Base-by-base conservation (phyloP, 2,888 invertebrate genomes). In the Caenorhabditis macrosperma region DNA sequence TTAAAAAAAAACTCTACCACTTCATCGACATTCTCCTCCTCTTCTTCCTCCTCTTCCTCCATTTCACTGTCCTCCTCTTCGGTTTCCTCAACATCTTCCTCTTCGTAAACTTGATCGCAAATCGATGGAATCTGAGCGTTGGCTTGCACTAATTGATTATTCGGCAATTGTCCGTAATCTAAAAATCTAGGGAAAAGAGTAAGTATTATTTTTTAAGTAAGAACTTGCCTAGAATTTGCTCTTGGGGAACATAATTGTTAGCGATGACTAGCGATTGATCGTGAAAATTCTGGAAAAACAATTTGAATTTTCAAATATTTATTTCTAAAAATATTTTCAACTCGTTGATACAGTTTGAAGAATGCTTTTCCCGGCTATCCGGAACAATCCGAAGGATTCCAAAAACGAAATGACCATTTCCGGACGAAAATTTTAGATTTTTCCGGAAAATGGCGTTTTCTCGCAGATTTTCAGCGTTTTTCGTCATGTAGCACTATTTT, bases 1-100 rank as follows among this genome's bases (percentile, higher is more conserved):
- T n/a, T n/a, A n/a, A n/a, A n/a, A n/a, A n/a, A n/a, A 30, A n/a
- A 60, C 24, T 54, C 54, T 54, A 20, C 59, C 61, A 1, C 44
- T 7, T 24, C 60, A 6, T 44, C 64, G 0, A 55, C 55, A 1
- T 48, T 50, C 6, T 57, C 48, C 15, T 38, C 55, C 1, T 24
- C 48, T 46, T 64, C 74, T 17, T 15, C 17, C 20, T 66, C 57
- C 12, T 38, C 30, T 2, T 41, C 17, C 12, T 55, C 55, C 33
- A 30, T 55, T 35, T 17, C 28, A 0, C 17, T 22, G 22, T 52
- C 44, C 17, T 28, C 20, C n/a, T 55, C 54, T 12, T 33, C 67
- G 22, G 22, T 15, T 55, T 48, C 55, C 22, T 55, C 72, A 26
- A 44, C 52, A 17, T 41, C 35, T 10, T 24, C 24, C 15, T 35